A percentile compares a stretch with the other conserved stretches of the same genome.
Evolutionary conservation across 2,888 invertebrate species (phyloP).

Genomic region (Diaprepes abbreviatus): DNA sequence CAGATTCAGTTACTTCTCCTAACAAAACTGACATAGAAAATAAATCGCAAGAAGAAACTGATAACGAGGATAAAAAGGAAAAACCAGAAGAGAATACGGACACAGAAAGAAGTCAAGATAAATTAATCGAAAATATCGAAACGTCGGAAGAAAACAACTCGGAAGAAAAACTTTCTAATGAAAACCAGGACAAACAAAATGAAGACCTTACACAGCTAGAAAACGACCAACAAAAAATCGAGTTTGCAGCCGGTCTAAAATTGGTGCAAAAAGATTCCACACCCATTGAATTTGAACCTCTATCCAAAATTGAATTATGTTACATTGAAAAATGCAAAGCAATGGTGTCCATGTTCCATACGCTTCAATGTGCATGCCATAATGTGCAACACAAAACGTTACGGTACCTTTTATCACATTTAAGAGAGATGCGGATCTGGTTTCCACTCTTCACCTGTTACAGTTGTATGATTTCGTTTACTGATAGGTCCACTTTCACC

Average conservation of each 20-base stretch:
- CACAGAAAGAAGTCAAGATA: not conserved
- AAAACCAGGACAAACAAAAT: conserved; percentile 1
- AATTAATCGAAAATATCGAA: not conserved
- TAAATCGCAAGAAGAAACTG: not conserved
- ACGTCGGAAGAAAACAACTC: not conserved
- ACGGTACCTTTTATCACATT: conserved; percentile 62
- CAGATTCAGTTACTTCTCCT: not conserved
- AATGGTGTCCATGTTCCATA: conserved; percentile 62
- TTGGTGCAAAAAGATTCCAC: conserved; percentile 59
- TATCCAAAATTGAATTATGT: conserved; percentile 62
- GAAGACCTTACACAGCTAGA: not conserved
- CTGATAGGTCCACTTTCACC: conserved; percentile 62
- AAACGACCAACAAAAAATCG: conserved; percentile 61
- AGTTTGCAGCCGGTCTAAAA: conserved; percentile 64
- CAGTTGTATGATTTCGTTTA: conserved; percentile 74
- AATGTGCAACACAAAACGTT: conserved; percentile 59
- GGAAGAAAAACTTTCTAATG: conserved; percentile 13
- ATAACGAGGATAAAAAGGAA: not conserved
- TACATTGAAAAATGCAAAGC: conserved; percentile 64
- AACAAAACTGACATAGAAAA: not conserved
- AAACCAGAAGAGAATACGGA: conserved; percentile 2
- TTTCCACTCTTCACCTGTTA: conserved; percentile 76
- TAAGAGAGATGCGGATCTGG: conserved; percentile 63
- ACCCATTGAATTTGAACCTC: conserved; percentile 56
- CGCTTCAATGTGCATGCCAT: conserved; percentile 63